Evolutionary conservation across 2,113 vertebrate species (phyloP), one percentile per base, ranked within the genome.

Genomic region (Pleuronectes platessa): DNA sequence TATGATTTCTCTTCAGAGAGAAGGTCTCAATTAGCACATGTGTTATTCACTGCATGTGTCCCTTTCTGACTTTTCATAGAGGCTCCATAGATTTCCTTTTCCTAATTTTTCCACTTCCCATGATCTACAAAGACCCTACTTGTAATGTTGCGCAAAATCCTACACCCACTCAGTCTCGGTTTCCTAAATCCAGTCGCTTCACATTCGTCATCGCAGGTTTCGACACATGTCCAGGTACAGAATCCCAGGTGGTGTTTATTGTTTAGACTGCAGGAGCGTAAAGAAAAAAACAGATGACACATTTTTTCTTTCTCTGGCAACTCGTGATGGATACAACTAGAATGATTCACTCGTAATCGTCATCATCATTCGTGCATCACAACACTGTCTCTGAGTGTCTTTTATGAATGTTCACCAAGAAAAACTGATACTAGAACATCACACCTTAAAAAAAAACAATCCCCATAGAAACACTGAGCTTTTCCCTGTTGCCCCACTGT

Each of bases 121-220:
- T 54, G 66, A 79, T 71, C 70, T 68, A 67, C 17, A 14, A 71
- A 76, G 26, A 75, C 70, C 9, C 8, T 9, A 11, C 1, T 58
- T n/a, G 1, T 2, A 8, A 45, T 49, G 7, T 86, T 76, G 61
- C 62, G 1, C 58, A 84, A 84, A 76, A 71, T 26, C 13, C 20
- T 37, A 17, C 70, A 54, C 60, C 56, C 27, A 49, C 24, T 58
- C 12, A 10, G 61, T 78, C 67, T 74, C 4, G 0, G 59, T 73
- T 61, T 73, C 42, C 75, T n/a, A 72, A 79, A n/a, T 66, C 4
- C 17, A 40, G 58, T 58, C 61, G 79, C 76, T 63, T 42, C 0
- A 0, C 2, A 4, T 73, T 58, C 35, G 47, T 83, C 86, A 76
- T 63, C 68, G 45, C 21, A 37, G 79, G 81, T 91, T 90, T 90